phyloP scores from a whole-genome alignment of 1,140 invertebrate genomes.

The Adelges cooleyi region DNA sequence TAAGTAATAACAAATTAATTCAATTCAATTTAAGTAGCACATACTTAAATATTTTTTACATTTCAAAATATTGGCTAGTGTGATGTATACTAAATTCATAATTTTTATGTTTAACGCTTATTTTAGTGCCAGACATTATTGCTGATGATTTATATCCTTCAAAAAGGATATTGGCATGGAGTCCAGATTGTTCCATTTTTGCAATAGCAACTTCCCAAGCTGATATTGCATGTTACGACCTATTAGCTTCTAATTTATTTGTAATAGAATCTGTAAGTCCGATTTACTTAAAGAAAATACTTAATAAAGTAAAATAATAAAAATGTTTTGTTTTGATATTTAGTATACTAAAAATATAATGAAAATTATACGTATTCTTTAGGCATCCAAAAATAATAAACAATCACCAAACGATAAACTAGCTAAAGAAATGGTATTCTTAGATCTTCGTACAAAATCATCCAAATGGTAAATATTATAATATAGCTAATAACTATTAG shows the following conservation, averaged over 20 bases:
- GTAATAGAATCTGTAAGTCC: conserved; percentile 9
- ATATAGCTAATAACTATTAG: too few species aligned
- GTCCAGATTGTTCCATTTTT: conserved; percentile 23
- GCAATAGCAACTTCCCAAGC: conserved; percentile 13
- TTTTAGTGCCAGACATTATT: conserved; percentile 16
- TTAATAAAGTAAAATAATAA: too few species aligned
- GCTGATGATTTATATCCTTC: conserved; percentile 9
- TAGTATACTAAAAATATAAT: too few species aligned
- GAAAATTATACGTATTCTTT: background rate
- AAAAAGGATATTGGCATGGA: conserved; percentile 22
- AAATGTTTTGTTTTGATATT: too few species aligned
- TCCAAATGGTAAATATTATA: conserved; percentile 19
- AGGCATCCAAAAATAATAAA: background rate
- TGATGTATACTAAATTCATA: too few species aligned
- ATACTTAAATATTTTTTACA: too few species aligned
- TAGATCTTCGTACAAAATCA: conserved; percentile 5
- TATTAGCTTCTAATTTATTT: conserved; percentile 19
- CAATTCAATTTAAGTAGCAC: background rate
- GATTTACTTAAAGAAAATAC: too few species aligned
- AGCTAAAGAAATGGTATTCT: conserved; percentile 5
- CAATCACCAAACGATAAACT: background rate
- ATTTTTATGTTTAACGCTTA: background rate
- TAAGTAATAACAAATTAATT: background rate
- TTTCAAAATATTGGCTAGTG: too few species aligned
- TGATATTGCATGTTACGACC: conserved; percentile 14